Evolutionary conservation across 2,797 vertebrate species (phyloP).

Genomic region (Erpetoichthys calabaricus): DNA sequence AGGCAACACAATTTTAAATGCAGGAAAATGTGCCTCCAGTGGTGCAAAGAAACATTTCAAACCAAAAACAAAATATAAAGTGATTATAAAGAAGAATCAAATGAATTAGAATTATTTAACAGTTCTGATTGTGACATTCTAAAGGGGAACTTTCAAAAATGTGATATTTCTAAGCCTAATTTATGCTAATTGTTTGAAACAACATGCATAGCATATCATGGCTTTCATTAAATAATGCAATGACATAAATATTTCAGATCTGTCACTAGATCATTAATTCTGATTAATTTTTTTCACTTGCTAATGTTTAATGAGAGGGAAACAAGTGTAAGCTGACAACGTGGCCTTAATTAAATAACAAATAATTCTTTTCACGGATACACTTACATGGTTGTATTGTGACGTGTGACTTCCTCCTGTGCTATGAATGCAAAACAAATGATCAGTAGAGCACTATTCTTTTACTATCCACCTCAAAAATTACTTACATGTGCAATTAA

Average conservation of each 20-base stretch:
- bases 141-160: conserved; percentile 13
- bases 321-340: conserved; percentile 31
- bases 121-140: conserved; percentile 19
- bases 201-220: conserved; percentile 11
- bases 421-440: too few species aligned
- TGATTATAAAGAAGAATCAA: background rate
- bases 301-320: background rate
- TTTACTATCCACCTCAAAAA: too few species aligned
- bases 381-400: too few species aligned
- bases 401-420: too few species aligned
- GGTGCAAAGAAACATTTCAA: too few species aligned
- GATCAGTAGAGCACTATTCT: too few species aligned
- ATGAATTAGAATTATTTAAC: conserved; percentile 18
- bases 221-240: conserved; percentile 23
- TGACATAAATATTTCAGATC: conserved; percentile 3
- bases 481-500: too few species aligned
- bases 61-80: too few species aligned
- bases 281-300: background rate
- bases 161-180: conserved; percentile 19
- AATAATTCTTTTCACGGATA: too few species aligned
- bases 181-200: conserved; percentile 16
- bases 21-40: too few species aligned
- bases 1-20: too few species aligned
- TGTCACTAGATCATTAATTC: background rate
- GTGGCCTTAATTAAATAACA: conserved; percentile 20